Base-by-base conservation (phyloP, 2,797 vertebrate genomes). In the Rhynchotus rufescens region DNA sequence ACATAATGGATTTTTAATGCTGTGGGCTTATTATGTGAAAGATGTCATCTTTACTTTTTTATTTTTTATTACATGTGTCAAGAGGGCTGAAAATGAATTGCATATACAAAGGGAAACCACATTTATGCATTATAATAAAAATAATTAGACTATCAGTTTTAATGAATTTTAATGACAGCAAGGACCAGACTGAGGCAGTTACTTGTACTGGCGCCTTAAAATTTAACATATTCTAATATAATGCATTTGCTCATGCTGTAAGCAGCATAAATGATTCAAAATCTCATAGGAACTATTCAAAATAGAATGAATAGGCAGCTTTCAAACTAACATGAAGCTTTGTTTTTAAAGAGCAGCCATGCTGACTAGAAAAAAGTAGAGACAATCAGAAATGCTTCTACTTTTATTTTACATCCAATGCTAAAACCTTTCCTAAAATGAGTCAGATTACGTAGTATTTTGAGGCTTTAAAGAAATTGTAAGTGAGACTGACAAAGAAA, bases 381-480 rank as follows among this genome's bases (percentile, higher is more conserved):
- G 32, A 36, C 6, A 59, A 40, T 22, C 59, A 94, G 66, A 91
- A 91, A 89, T 56, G 36, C 6, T 0, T 60, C 75, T 89, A 73
- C 60, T 81, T 68, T 60, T 84, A 25, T 73, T 94, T 86, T 91
- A 81, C 20, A 86, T 71, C 25, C 79, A 52, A 60, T 86, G 61
- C 52, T 92, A 86, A 86, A 89, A n/a, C 23, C 23, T 40, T 86
- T 66, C 73, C 71, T 91, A 60, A 82, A 88, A 40, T 74, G 52
- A 69, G 4, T 89, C 89, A 25, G 64, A 49, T 86, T 93, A 20
- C 56, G 14, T 44, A 25, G 71, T 88, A 20, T 86, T 92, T 81
- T 68, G 30, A 84, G 26, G 14, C 81, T 88, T 92, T 62, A 88
- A 89, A 86, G 52, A 57, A 77, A 54, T 65, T 49, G 12, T 80